Evolutionary conservation across 1,140 invertebrate species (phyloP), one percentile per base, ranked within the genome.

Genomic region (Calosoma granatense): DNA sequence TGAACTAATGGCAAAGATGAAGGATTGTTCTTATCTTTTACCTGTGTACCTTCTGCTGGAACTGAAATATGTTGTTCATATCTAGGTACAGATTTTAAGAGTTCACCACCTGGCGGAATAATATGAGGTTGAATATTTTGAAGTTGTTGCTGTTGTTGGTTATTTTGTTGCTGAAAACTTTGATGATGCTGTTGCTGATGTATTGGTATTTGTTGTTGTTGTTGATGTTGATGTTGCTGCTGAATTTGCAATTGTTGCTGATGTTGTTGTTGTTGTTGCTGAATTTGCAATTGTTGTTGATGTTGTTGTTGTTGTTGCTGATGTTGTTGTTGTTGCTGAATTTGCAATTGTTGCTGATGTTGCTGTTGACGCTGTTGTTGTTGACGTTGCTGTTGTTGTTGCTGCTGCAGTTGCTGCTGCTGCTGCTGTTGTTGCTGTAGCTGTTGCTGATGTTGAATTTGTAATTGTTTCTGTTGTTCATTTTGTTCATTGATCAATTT

Each of bases 51-150:
- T 14, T 52, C 23, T 19, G 0, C 1, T 30, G 20, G 51, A 19
- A 81, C 74, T 2, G 79, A 78, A 41, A 83, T 82, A 65, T 88
- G 86, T 61, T 88, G 85, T 70, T 88, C 86, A 57, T 81, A 81
- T 72, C 85, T 86, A 4, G 86, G 81, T 55, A 88, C 79, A 22
- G 86, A 80, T 58, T 83, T 80, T n/a, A 86, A 78, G 39, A 88
- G 72, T 71, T 88, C 84, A 14, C 84, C 82, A 2, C 74, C 78
- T 1, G 79, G 75, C 41, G 77, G 79, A 14, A 79, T 69, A 63
- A 78, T 60, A 30, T 56, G 65, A 61, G 65, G 65, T 20, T 58
- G 63, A 20, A 39, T n/a, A 36, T 62, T 59, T 63, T 68, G 61
- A 12, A 59, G 59, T 53, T 54, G 55, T 51, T 61, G 61, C 56